Evolutionary conservation across 2,797 vertebrate genomes (phyloP).

Genomic region (Lagorchestes hirsutus): DNA sequence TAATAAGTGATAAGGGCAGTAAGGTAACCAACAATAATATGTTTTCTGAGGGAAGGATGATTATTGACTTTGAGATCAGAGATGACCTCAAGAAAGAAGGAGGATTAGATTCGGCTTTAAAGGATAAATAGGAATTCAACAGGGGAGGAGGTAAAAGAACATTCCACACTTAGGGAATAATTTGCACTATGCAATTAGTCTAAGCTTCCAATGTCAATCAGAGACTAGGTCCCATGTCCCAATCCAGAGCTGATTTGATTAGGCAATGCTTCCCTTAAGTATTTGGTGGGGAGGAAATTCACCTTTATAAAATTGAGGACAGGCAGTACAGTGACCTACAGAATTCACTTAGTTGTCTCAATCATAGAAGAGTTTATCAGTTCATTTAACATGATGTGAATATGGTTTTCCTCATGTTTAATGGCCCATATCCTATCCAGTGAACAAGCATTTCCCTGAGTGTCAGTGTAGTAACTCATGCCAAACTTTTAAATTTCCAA

Average conservation of each 20-base stretch:
- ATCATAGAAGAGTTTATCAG: neutral
- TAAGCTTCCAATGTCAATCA: neutral
- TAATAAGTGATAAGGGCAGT: neutral
- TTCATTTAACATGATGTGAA: conserved; percentile 1
- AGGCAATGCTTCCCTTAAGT: neutral
- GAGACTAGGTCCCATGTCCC: neutral
- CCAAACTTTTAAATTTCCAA: neutral
- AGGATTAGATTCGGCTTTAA: neutral
- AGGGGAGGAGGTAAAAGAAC: neutral
- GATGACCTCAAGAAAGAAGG: neutral
- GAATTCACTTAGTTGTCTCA: conserved; percentile 8
- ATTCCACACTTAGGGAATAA: neutral
- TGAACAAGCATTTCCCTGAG: neutral
- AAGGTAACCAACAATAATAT: neutral
- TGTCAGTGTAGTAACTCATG: neutral
- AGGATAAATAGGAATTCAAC: neutral
- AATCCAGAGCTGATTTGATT: neutral
- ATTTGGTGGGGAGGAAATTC: neutral
- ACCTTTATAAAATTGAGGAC: conserved; percentile 1
- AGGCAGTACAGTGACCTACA: neutral
- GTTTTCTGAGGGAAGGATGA: neutral
- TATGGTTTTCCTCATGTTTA: neutral
- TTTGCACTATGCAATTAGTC: conserved; percentile 2
- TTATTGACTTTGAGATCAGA: neutral
- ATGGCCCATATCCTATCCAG: neutral